Percentiles rank a stretch among this genome's conserved stretches.
phyloP scores from a whole-genome alignment of 2,888 invertebrate species.

The Heliconius erato region DNA sequence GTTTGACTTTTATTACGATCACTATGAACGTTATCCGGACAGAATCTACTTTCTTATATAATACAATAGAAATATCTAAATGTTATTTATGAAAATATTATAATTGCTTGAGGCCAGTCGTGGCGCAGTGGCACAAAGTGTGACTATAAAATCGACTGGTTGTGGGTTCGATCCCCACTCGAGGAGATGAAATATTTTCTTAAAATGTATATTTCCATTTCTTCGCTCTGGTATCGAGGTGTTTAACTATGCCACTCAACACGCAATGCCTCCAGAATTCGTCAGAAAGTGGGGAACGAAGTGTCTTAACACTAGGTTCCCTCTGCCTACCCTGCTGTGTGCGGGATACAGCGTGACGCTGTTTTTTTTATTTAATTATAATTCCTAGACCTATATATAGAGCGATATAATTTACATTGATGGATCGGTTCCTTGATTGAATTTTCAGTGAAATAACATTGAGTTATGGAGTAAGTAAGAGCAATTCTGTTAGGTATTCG shows the following conservation, averaged over 20 bases:
- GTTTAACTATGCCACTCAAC: no score
- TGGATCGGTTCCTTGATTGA: constrained; percentile 71
- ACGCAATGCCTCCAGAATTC: no score
- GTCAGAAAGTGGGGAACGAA: no score
- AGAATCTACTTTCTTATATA: background rate
- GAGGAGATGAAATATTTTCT: no score
- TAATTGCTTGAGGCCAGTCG: background rate
- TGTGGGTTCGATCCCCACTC: no score
- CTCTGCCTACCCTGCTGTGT: no score
- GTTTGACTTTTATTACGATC: constrained; percentile 21
- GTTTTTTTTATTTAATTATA: background rate
- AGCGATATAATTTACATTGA: constrained; percentile 58
- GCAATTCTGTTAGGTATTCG: constrained; percentile 71
- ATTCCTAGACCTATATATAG: background rate
- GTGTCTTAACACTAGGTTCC: no score
- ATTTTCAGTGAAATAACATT: constrained; percentile 71
- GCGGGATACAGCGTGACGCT: no score
- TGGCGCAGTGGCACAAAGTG: no score
- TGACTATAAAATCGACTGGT: no score
- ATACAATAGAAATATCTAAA: background rate
- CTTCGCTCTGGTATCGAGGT: no score
- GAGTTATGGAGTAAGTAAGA: constrained; percentile 69
- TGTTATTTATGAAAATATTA: background rate
- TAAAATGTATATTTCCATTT: no score
- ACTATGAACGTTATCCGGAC: background rate